These are phyloP conservation scores for Orthosia cruda DNA, from an alignment of 2,888 invertebrate genomes.

Conservation along the genomic window DNA sequence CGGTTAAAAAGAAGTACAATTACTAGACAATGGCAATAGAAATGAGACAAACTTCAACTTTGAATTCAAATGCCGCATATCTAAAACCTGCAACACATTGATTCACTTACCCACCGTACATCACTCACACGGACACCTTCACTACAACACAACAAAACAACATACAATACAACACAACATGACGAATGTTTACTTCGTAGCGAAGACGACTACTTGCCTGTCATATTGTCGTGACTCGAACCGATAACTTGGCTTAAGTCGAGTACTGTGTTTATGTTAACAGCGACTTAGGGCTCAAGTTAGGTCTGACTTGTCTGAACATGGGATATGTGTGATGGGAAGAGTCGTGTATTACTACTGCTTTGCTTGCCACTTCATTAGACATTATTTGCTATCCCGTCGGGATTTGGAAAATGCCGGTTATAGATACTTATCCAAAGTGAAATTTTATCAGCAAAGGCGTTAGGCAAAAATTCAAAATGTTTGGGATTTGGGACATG, in stretches of 20 bases:
- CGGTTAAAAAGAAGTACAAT: neutral
- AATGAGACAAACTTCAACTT: neutral
- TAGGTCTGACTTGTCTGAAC: neutral
- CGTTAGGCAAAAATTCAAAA: no score
- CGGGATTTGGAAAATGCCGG: no score
- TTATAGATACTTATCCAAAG: no score
- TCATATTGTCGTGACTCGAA: neutral
- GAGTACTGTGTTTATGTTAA: neutral
- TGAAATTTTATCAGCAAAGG: no score
- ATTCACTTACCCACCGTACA: neutral
- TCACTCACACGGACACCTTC: neutral
- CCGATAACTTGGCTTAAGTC: slow-evolving; percentile 8
- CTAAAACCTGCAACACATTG: neutral
- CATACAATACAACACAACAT: neutral
- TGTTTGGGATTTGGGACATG: no score
- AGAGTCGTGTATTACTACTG: neutral
- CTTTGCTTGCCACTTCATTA: no score
- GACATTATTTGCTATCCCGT: no score
- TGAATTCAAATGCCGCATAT: neutral
- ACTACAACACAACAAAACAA: neutral
- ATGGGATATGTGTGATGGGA: neutral
- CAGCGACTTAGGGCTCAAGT: slow-evolving; percentile 1
- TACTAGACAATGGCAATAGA: neutral
- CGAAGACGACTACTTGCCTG: slow-evolving; percentile 20
- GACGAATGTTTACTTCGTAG: neutral